Conservation (phyloP, 2,797 vertebrate genomes). For the Lithobates sylvaticus region DNA sequence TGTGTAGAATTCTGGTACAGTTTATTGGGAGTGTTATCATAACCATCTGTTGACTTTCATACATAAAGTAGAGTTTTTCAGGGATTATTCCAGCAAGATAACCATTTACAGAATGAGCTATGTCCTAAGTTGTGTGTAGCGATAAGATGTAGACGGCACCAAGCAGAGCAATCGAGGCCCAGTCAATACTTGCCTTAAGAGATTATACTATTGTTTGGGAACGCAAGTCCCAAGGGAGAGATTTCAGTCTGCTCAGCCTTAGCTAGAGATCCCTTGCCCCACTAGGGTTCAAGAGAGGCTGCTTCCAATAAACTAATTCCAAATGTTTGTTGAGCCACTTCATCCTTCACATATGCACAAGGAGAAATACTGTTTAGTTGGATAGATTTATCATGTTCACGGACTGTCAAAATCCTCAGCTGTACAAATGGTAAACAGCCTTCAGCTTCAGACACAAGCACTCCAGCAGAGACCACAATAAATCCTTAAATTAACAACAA, state of each 20-base stretch:
- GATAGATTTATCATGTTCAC: constrained; percentile 62
- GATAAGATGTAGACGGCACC: constrained; percentile 20
- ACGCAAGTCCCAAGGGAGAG: constrained; percentile 33
- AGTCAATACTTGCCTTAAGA: not conserved
- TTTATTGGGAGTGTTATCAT: constrained; percentile 11
- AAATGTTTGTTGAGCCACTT: constrained; percentile 60
- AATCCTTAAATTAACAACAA: constrained; percentile 59
- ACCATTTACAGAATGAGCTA: not conserved
- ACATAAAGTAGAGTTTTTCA: constrained; percentile 11
- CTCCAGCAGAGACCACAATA: constrained; percentile 61
- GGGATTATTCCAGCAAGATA: constrained; percentile 27
- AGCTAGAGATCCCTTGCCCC: constrained; percentile 9
- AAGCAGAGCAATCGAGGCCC: not conserved
- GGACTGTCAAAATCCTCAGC: constrained; percentile 62
- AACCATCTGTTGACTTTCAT: constrained; percentile 37
- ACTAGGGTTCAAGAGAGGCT: constrained; percentile 51
- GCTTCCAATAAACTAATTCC: constrained; percentile 57
- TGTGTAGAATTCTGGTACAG: not conserved
- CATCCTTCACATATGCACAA: constrained; percentile 59
- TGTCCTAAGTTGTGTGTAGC: not conserved
- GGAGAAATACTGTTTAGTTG: constrained; percentile 57
- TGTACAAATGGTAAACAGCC: constrained; percentile 62
- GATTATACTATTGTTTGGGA: constrained; percentile 11
- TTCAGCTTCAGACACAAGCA: constrained; percentile 60
- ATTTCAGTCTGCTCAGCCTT: constrained; percentile 32